A percentile compares a stretch with the other conserved stretches of the same genome.
Evolutionary conservation across 2,888 invertebrate species (phyloP).

Genomic region (Noctua fimbriata): DNA sequence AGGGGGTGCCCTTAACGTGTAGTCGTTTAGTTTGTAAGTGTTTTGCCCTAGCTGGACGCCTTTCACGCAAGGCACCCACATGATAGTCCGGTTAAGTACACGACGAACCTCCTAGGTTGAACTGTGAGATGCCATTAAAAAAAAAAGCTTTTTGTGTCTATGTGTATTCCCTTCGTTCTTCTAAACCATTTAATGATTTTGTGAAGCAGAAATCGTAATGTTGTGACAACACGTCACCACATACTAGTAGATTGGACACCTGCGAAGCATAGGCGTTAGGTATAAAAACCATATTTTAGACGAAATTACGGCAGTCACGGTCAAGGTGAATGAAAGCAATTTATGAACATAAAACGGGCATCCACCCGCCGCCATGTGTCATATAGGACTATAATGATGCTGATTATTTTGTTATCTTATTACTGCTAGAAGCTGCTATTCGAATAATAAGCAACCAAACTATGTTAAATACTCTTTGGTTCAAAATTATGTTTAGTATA

Average conservation of each 20-base stretch:
- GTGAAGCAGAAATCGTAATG: neutral
- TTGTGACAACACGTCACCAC: neutral
- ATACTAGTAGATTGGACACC: neutral
- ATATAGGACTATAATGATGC: neutral
- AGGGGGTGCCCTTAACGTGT: too few relatives aligned
- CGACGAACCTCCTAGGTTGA: too few relatives aligned
- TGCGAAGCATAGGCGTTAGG: neutral
- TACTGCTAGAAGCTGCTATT: neutral
- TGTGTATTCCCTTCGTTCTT: neutral
- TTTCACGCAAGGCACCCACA: too few relatives aligned
- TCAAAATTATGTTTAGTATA: too few relatives aligned
- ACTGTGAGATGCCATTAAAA: too few relatives aligned
- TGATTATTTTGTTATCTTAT: neutral
- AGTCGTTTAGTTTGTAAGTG: too few relatives aligned
- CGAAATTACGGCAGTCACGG: neutral
- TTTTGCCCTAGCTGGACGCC: too few relatives aligned
- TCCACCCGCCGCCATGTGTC: neutral
- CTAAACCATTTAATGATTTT: neutral
- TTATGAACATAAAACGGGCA: slow-evolving; percentile 16
- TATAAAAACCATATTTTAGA: neutral
- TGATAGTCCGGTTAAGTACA: too few relatives aligned
- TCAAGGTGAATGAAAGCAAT: slow-evolving; percentile 4
- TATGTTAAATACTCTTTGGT: neutral
- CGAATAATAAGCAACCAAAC: neutral
- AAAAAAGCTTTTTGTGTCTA: neutral